Conservation (phyloP, 2,888 invertebrate genomes). For the Microdon myrmicae region DNA sequence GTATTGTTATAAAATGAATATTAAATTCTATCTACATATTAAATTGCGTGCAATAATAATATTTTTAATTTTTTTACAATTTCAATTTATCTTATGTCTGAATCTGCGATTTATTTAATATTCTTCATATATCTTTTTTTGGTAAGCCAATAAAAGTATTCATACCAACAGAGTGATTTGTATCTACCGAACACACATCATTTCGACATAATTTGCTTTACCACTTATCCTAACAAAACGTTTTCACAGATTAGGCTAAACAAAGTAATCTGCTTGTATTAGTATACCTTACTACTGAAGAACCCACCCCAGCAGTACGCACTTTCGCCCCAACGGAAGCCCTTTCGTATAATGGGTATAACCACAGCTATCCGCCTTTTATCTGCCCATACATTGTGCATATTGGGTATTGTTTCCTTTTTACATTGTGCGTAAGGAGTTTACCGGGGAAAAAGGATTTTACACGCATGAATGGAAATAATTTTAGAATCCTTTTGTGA, state of each 20-base stretch:
- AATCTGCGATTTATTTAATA: no score
- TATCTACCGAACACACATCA: no score
- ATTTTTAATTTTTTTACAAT: no score
- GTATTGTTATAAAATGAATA: no score
- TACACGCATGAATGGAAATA: constrained; percentile 63
- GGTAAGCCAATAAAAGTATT: no score
- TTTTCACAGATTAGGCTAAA: constrained; percentile 46
- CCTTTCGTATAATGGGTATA: constrained; percentile 15
- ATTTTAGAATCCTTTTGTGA: constrained; percentile 65
- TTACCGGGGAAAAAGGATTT: constrained; percentile 53
- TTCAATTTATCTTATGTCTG: no score
- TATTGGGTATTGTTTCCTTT: constrained; percentile 8
- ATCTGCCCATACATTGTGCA: constrained; percentile 9
- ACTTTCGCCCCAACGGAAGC: constrained; percentile 19
- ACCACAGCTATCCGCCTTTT: constrained; percentile 4
- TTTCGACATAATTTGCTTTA: constrained; percentile 27
- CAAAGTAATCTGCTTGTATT: constrained; percentile 30
- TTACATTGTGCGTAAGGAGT: constrained; percentile 7
- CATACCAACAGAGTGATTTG: no score
- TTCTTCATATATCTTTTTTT: no score
- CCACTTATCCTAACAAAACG: constrained; percentile 52
- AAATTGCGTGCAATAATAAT: no score
- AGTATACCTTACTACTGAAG: constrained; percentile 22
- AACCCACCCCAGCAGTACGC: constrained; percentile 24
- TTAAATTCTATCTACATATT: no score